Percentiles rank a stretch among this genome's conserved stretches.
phyloP scores from a whole-genome alignment of 2,888 invertebrate genomes.

The Eristalis tenax region DNA sequence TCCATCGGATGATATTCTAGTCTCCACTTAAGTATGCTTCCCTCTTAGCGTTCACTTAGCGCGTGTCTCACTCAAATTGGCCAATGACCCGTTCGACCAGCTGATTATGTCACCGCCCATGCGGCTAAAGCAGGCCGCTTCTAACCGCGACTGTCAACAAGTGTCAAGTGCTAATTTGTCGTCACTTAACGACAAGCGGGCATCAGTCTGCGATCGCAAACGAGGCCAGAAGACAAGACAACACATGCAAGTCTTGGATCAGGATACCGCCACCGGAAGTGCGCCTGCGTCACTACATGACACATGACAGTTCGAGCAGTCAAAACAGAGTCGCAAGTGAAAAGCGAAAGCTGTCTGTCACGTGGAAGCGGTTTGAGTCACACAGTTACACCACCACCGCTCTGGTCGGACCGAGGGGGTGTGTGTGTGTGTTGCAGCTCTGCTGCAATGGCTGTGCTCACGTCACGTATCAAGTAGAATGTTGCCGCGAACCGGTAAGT shows the following conservation, averaged over 20 bases:
- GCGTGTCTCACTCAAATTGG: not conserved
- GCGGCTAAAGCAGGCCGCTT: not conserved
- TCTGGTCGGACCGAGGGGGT: too few species aligned
- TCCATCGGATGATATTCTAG: not conserved
- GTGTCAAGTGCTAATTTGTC: not conserved
- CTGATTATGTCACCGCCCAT: not conserved
- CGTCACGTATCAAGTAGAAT: slow-evolving; percentile 57
- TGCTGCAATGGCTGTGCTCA: slow-evolving; percentile 1
- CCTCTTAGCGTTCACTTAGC: slow-evolving; percentile 7
- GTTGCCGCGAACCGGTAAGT: slow-evolving; percentile 64
- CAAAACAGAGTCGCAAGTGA: not conserved
- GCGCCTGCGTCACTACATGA: not conserved
- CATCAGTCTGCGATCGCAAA: not conserved
- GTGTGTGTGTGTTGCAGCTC: too few species aligned
- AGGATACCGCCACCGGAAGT: not conserved
- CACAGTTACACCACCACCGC: slow-evolving; percentile 39
- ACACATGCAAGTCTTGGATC: not conserved
- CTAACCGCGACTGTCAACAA: slow-evolving; percentile 10
- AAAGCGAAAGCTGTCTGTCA: slow-evolving; percentile 57
- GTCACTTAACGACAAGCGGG: not conserved
- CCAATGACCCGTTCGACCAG: not conserved
- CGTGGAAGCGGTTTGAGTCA: slow-evolving; percentile 40
- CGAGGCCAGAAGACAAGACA: too few species aligned
- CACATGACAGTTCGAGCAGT: not conserved
- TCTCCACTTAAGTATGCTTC: not conserved